Percentiles rank a stretch among this genome's conserved stretches.
Evolutionary conservation across 2,113 vertebrate genomes (phyloP).

Genomic region (Poicephalus meyeri): DNA sequence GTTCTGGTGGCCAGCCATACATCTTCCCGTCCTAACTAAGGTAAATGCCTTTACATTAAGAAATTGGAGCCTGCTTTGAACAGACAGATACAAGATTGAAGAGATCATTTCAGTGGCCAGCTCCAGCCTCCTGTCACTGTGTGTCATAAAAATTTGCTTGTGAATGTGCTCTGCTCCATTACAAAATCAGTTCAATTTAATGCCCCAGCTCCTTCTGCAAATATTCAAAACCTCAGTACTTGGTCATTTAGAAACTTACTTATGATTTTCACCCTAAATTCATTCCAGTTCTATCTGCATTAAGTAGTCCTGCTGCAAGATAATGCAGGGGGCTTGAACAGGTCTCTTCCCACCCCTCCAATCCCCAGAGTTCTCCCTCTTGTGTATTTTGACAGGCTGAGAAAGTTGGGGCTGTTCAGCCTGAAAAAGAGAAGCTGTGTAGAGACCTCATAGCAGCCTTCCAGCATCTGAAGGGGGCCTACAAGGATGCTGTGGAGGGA

Average conservation of each 20-base stretch:
- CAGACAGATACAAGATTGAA: neutral
- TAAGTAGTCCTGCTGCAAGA: neutral
- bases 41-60: neutral
- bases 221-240: neutral
- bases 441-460: no score
- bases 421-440: no score
- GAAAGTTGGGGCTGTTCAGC: neutral
- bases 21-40: neutral
- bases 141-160: neutral
- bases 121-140: neutral
- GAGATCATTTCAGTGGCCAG: neutral
- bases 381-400: neutral
- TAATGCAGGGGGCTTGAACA: neutral
- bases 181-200: slow-evolving; percentile 13
- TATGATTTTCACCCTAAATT: neutral
- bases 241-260: neutral
- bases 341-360: neutral
- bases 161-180: neutral
- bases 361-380: neutral
- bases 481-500: no score
- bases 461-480: no score
- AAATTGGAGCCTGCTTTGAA: neutral
- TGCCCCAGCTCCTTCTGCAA: neutral
- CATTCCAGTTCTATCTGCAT: neutral
- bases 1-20: neutral